Evolutionary conservation across 2,888 invertebrate species (phyloP), one percentile per base, ranked within the genome.

Genomic region (Drosophila rubida): DNA sequence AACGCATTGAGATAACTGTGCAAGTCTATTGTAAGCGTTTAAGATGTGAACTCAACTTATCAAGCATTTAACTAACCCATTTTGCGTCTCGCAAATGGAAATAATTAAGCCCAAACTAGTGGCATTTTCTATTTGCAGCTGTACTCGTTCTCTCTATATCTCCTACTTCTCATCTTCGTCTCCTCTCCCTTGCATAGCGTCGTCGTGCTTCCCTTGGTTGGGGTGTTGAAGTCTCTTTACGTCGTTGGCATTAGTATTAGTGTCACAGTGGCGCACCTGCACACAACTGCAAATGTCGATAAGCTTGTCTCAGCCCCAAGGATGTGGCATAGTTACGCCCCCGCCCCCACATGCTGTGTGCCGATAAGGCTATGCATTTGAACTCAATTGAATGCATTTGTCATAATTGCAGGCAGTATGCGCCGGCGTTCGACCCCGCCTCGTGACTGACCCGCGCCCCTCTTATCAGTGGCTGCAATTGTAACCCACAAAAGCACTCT

Each of bases 371-470:
- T 65, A 73, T 62, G 69, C 77, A 76, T 78, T 72, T 75, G 61
- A 85, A 69, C 66, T 81, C 80, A 71, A 77, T 83, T 86, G 48
- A 64, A 66, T 80, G 87, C 80, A 82, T 87, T 87, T 87, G 73
- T 82, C 85, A 85, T 87, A 87, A 82, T 87, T 78, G 87, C 48
- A 45, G 37, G 22, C 41, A 39, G 53, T 54, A 8, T 55, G 44
- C 35, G 27, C 46, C 23, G 39, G 35, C n/a, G 30, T 49, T 7
- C 39, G 48, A 14, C 51, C 9, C 16, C 19, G 6, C 9, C 30
- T 25, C 16, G 19, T 8, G 8, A 14, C 11, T 25, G 19, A 19
- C 19, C 19, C 19, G 3, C 7, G 14, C n/a, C 37, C 22, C 13
- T 25, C 48, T 62, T 75, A 55, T 62, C 61, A 41, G 46, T 54